These are phyloP conservation scores for Aphidius gifuensis DNA, from an alignment of 1,140 invertebrate species.

Conservation along the genomic window DNA sequence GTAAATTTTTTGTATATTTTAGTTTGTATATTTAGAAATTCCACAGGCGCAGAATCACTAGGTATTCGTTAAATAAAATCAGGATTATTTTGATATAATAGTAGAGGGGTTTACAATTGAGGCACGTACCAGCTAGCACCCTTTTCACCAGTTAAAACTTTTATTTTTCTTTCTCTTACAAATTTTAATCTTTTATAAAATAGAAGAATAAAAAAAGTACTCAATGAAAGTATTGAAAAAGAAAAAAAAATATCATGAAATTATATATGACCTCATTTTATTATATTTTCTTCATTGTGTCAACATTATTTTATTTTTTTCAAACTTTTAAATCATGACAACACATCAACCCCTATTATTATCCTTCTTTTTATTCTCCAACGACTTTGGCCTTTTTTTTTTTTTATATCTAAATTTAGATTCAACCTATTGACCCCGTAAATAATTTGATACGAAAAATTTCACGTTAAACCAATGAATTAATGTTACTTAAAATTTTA, in stretches of 20 bases:
- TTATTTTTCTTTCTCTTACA: neutral
- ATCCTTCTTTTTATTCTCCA: slow-evolving; percentile 1
- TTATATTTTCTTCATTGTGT: no score
- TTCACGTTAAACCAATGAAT: no score
- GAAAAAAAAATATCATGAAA: no score
- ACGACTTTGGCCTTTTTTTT: slow-evolving; percentile 12
- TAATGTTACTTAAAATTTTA: neutral
- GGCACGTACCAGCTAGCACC: slow-evolving; percentile 24
- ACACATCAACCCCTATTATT: neutral
- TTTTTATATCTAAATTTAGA: slow-evolving; percentile 20
- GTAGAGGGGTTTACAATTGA: slow-evolving; percentile 15
- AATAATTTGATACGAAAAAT: slow-evolving; percentile 10
- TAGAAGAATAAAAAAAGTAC: neutral
- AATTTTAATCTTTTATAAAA: neutral
- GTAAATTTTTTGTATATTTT: neutral
- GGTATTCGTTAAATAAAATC: slow-evolving; percentile 20
- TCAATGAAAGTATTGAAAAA: neutral
- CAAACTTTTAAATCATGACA: neutral
- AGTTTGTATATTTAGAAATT: neutral
- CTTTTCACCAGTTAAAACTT: neutral
- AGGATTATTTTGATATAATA: neutral
- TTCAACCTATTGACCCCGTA: slow-evolving; percentile 21
- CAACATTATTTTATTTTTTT: slow-evolving; percentile 6
- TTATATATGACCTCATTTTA: no score
- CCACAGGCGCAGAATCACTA: slow-evolving; percentile 17